phyloP scores from a whole-genome alignment of 2,113 vertebrate species.

The Emydocephalus ijimae region DNA sequence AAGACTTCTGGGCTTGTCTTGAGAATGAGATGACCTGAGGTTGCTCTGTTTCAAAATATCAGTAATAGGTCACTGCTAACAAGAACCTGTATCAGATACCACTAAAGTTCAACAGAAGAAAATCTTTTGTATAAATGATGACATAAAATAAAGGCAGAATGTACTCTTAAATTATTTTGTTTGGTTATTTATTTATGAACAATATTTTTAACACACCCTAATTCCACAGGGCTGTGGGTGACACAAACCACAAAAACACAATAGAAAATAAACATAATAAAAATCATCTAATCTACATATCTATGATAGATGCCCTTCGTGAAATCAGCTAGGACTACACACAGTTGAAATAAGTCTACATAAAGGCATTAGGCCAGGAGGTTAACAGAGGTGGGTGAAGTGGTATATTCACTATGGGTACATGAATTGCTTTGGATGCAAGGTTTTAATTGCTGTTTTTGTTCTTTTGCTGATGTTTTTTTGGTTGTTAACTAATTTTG shows the following conservation, averaged over 20 bases:
- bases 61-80: background rate
- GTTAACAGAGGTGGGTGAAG: background rate
- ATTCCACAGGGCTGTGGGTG: background rate
- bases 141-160: conserved; percentile 3
- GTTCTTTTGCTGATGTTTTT: background rate
- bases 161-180: background rate
- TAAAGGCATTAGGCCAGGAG: background rate
- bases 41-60: background rate
- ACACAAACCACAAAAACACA: background rate
- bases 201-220: background rate
- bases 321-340: background rate
- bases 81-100: background rate
- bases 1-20: background rate
- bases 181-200: background rate
- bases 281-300: background rate
- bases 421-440: background rate
- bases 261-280: background rate
- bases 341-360: background rate
- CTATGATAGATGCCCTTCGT: background rate
- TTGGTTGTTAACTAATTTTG: background rate
- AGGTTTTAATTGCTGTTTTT: background rate
- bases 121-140: background rate
- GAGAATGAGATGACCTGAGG: background rate
- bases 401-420: background rate
- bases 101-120: background rate